These are phyloP conservation scores for Pseudachorutes palmiensis DNA, from an alignment of 1,140 invertebrate genomes.

Conservation along the genomic window DNA sequence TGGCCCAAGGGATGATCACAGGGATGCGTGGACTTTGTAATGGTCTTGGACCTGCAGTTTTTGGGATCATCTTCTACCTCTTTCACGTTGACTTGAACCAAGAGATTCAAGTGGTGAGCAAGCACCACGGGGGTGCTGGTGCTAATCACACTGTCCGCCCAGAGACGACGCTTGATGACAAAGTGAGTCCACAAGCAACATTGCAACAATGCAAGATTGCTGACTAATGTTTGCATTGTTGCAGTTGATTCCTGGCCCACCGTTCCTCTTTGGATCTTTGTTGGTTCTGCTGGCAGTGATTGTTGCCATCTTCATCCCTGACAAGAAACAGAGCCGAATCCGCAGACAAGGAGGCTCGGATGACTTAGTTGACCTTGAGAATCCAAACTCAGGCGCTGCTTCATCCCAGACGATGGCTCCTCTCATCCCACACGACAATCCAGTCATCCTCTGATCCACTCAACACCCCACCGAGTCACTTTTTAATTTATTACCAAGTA, in stretches of 20 bases:
- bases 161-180: neutral
- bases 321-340: conserved; percentile 48
- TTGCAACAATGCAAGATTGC: neutral
- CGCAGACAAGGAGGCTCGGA: conserved; percentile 36
- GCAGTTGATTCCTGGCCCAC: conserved; percentile 89
- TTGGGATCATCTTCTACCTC: conserved; percentile 96
- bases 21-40: conserved; percentile 89
- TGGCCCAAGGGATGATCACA: conserved; percentile 98
- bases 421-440: conserved; percentile 58
- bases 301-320: conserved; percentile 85
- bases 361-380: conserved; percentile 38
- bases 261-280: conserved; percentile 97
- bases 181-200: neutral
- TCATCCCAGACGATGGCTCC: conserved; percentile 55
- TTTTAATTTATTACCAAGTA: too few species aligned
- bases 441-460: conserved; percentile 40
- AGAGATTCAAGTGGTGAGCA: conserved; percentile 34
- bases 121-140: neutral
- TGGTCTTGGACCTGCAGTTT: conserved; percentile 87
- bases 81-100: conserved; percentile 95
- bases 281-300: conserved; percentile 90
- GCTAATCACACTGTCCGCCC: conserved; percentile 4
- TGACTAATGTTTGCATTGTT: too few species aligned
- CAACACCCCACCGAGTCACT: too few species aligned
- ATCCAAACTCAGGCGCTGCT: conserved; percentile 38